Evolutionary conservation across 2,113 vertebrate species (phyloP).

Genomic region (Gobio gobio): DNA sequence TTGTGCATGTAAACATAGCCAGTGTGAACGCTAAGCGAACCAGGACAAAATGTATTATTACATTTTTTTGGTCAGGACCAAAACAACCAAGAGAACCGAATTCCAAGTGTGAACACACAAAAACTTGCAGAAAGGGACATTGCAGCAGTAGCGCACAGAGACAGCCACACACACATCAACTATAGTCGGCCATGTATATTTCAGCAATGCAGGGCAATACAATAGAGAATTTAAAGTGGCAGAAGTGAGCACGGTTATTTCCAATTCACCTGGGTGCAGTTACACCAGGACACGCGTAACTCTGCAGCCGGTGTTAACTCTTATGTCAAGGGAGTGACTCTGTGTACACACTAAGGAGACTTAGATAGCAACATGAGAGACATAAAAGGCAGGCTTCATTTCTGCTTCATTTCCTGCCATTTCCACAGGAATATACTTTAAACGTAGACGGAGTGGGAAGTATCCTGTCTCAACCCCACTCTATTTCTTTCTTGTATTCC

Average conservation of each 20-base stretch:
- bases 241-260: conserved; percentile 45
- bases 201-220: conserved; percentile 37
- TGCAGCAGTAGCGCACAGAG: background rate
- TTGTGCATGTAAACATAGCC: too few relatives aligned
- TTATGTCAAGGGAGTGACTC: conserved; percentile 50
- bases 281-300: conserved; percentile 58
- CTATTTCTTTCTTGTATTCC: conserved; percentile 6
- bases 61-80: too few relatives aligned
- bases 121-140: background rate
- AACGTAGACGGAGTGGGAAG: conserved; percentile 59
- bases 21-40: too few relatives aligned
- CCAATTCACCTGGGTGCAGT: conserved; percentile 62
- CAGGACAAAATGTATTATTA: too few relatives aligned
- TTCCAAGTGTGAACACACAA: too few relatives aligned
- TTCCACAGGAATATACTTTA: conserved; percentile 72
- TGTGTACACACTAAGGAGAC: conserved; percentile 57
- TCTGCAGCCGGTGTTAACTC: conserved; percentile 23
- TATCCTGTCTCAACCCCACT: conserved; percentile 13
- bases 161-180: background rate
- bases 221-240: conserved; percentile 46
- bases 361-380: conserved; percentile 50
- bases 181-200: conserved; percentile 52
- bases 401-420: conserved; percentile 67
- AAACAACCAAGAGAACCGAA: too few relatives aligned
- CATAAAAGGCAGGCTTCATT: conserved; percentile 62